phyloP scores from a whole-genome alignment of 2,888 invertebrate species.

The Adineta ricciae region DNA sequence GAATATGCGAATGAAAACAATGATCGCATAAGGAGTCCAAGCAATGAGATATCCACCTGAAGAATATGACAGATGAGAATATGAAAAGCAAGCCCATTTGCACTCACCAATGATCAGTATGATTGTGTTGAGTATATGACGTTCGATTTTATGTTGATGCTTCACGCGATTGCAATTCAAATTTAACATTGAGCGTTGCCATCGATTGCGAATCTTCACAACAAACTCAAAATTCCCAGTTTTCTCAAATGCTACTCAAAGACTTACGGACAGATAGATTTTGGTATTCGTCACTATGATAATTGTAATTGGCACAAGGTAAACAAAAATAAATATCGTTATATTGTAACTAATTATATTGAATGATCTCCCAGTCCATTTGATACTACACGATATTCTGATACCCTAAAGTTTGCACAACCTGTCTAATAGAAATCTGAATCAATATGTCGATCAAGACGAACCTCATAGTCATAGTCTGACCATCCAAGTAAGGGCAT shows the following conservation, averaged over 20 bases:
- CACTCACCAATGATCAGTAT: not conserved
- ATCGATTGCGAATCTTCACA: no score
- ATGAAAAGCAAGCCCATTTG: no score
- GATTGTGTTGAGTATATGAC: not conserved
- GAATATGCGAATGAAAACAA: not conserved
- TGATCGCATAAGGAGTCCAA: not conserved
- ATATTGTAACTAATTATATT: not conserved
- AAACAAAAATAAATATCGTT: not conserved
- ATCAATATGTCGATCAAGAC: not conserved
- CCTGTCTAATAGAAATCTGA: no score
- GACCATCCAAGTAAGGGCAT: not conserved
- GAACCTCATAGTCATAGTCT: not conserved
- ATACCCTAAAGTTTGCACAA: not conserved
- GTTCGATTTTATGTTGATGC: not conserved
- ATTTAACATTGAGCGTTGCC: no score
- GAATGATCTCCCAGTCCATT: not conserved
- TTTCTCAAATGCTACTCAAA: not conserved
- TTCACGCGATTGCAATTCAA: no score
- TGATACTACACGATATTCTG: not conserved
- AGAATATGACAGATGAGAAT: not conserved
- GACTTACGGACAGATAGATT: not conserved
- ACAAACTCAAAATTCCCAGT: not conserved
- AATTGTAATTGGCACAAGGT: not conserved
- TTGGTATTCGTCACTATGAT: not conserved
- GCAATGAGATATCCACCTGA: not conserved